Conservation (phyloP, 2,888 invertebrate species). For the Priapulus caudatus region DNA sequence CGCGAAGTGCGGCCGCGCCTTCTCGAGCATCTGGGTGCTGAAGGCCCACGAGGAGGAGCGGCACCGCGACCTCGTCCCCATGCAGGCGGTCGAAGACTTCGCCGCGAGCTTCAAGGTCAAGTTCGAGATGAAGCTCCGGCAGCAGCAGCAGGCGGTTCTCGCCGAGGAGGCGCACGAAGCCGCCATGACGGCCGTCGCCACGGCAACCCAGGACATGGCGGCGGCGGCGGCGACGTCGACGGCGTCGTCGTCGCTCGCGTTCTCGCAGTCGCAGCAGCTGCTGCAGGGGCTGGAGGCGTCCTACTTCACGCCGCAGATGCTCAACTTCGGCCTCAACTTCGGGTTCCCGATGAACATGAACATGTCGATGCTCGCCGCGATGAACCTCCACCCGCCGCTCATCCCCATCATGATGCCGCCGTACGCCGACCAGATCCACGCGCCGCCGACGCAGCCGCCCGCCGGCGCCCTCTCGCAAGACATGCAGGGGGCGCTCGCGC, state of each 20-base stretch:
- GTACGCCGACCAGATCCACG: constrained; percentile 49
- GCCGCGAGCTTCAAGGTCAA: constrained; percentile 79
- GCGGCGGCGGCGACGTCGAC: neutral
- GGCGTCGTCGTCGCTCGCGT: neutral
- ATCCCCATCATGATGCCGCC: constrained; percentile 79
- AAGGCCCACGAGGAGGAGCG: constrained; percentile 93
- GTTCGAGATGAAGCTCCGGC: constrained; percentile 54
- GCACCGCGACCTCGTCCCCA: constrained; percentile 78
- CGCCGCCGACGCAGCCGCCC: constrained; percentile 43
- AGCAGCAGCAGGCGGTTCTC: neutral
- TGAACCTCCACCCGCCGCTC: constrained; percentile 85
- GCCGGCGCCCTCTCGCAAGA: constrained; percentile 41
- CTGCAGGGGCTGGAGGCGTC: neutral
- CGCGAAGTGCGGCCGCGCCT: constrained; percentile 79
- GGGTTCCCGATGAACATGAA: constrained; percentile 23
- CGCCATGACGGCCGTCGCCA: neutral
- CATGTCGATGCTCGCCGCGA: constrained; percentile 55
- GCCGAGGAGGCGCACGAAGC: too few species aligned
- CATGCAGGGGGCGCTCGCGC: constrained; percentile 8
- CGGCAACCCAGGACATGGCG: neutral
- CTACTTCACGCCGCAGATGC: neutral
- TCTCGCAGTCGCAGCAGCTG: neutral
- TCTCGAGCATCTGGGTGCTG: constrained; percentile 87
- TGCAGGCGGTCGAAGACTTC: constrained; percentile 77
- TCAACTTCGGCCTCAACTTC: neutral